phyloP scores from a whole-genome alignment of 2,113 vertebrate genomes.

The Lagopus leucura region DNA sequence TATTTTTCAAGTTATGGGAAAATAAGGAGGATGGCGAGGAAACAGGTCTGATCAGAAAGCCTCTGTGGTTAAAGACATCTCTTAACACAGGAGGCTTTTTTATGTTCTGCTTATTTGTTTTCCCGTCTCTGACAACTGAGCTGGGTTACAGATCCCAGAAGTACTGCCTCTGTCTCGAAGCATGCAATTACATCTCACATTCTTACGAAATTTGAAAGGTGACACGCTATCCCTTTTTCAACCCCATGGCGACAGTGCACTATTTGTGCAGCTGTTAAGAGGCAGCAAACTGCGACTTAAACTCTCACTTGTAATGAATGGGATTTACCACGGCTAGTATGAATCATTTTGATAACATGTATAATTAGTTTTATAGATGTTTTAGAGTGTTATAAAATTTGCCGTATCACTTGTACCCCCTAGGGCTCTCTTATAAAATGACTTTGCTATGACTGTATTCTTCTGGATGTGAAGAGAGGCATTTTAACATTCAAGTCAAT shows the following conservation, averaged over 20 bases:
- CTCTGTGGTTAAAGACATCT: background rate
- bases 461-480: background rate
- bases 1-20: background rate
- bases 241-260: rapidly evolving
- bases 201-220: background rate
- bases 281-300: background rate
- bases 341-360: slow-evolving; percentile 60
- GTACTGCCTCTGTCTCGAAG: background rate
- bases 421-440: background rate
- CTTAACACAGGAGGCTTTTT: background rate
- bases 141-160: rapidly evolving
- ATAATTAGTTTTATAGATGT: slow-evolving; percentile 46
- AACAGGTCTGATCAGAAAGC: background rate
- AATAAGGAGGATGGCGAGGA: background rate
- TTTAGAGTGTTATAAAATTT: slow-evolving; percentile 39
- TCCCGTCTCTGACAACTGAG: background rate
- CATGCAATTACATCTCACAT: background rate
- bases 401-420: background rate
- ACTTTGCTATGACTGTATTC: background rate
- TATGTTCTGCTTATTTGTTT: background rate
- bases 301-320: background rate
- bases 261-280: background rate
- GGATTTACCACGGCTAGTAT: background rate
- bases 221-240: background rate
- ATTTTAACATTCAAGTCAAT: background rate